phyloP scores from a whole-genome alignment of 2,888 invertebrate species.

The Drosophila kanekoi region DNA sequence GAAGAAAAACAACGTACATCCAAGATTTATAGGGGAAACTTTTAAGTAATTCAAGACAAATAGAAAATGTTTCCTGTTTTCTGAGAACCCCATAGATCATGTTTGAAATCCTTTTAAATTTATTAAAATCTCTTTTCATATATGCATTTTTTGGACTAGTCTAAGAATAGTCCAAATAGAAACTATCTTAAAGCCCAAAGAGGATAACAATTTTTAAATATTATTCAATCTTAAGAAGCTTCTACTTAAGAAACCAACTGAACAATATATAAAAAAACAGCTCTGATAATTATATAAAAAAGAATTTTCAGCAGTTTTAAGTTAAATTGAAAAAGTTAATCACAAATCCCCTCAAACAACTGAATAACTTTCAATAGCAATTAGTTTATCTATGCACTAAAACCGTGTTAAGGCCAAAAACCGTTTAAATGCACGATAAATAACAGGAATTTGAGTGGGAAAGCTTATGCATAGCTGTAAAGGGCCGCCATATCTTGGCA shows the following conservation, averaged over 20 bases:
- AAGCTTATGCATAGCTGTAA: constrained; percentile 30
- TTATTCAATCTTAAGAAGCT: neutral
- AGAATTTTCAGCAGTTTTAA: too few relatives aligned
- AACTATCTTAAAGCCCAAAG: too few relatives aligned
- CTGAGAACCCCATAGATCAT: neutral
- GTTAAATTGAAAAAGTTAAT: too few relatives aligned
- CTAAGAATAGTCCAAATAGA: too few relatives aligned
- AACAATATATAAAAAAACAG: neutral
- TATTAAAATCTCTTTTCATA: too few relatives aligned
- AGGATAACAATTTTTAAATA: neutral
- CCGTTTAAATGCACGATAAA: neutral
- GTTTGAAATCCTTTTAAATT: too few relatives aligned
- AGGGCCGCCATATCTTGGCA: constrained; percentile 27
- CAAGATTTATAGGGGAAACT: neutral
- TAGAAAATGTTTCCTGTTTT: neutral
- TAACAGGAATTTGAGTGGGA: neutral
- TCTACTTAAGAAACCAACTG: neutral
- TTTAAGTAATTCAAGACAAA: neutral
- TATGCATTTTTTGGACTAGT: too few relatives aligned
- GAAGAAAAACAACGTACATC: neutral
- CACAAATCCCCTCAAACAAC: neutral
- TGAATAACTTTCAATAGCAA: neutral
- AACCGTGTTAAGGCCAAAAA: neutral
- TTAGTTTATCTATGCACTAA: neutral
- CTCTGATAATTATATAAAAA: too few relatives aligned